These are phyloP conservation scores for Panurus biarmicus DNA, from an alignment of 2,113 vertebrate genomes.

Conservation along the genomic window DNA sequence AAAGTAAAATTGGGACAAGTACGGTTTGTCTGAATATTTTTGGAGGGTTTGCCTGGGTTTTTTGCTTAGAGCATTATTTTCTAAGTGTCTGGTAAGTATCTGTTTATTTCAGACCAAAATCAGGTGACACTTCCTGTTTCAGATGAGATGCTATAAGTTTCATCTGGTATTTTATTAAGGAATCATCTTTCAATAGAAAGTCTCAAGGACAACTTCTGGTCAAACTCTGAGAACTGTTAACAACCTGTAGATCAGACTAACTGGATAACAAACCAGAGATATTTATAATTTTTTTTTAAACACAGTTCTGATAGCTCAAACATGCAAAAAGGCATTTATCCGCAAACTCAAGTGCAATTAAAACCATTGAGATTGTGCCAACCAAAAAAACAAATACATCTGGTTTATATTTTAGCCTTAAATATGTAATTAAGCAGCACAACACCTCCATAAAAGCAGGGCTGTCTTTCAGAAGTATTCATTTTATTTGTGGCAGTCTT, in stretches of 20 bases:
- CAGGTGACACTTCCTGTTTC: neutral
- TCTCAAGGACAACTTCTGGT: neutral
- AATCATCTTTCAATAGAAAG: neutral
- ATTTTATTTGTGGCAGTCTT: neutral
- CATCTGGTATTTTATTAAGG: neutral
- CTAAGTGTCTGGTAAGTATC: neutral
- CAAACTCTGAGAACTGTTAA: neutral
- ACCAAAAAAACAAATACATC: neutral
- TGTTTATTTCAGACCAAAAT: neutral
- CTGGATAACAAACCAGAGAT: neutral
- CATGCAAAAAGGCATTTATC: neutral
- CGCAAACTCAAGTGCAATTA: neutral
- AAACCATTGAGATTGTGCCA: neutral
- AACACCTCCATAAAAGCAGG: neutral
- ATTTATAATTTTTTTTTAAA: neutral
- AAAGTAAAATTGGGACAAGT: neutral
- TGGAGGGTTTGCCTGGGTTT: neutral
- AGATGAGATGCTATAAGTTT: neutral
- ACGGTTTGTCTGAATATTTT: neutral
- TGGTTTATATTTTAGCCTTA: neutral
- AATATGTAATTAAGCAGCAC: neutral
- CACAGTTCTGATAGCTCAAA: neutral
- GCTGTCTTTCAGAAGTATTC: neutral
- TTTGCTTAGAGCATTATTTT: neutral
- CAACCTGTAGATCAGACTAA: neutral